These are phyloP conservation scores for Druceiella hillmani DNA, from an alignment of 2,888 invertebrate genomes.

Conservation along the genomic window DNA sequence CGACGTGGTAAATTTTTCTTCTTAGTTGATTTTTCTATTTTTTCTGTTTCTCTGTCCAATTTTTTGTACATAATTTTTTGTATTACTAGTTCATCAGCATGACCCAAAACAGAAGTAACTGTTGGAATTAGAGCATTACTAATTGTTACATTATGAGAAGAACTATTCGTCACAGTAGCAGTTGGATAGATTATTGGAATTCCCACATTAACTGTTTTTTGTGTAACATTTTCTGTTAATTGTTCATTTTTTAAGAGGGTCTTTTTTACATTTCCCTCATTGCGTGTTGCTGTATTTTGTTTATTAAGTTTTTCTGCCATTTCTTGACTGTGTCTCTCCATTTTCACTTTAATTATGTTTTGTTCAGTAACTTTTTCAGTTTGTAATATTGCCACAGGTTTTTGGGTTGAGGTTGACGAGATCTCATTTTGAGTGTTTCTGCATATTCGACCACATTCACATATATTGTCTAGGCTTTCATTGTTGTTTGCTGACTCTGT, in stretches of 20 bases:
- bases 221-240: slow-evolving; percentile 16
- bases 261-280: slow-evolving; percentile 3
- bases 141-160: too few relatives aligned
- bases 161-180: too few relatives aligned
- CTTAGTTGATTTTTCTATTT: slow-evolving; percentile 24
- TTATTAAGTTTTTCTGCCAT: slow-evolving; percentile 32
- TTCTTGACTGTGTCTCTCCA: too few relatives aligned
- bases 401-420: background rate
- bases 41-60: slow-evolving; percentile 33
- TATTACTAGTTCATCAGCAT: slow-evolving; percentile 34
- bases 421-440: slow-evolving; percentile 40
- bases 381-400: too few relatives aligned
- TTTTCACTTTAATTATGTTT: too few relatives aligned
- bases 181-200: too few relatives aligned
- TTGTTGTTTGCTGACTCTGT: slow-evolving; percentile 46
- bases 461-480: slow-evolving; percentile 46
- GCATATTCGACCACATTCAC: slow-evolving; percentile 50
- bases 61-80: slow-evolving; percentile 31
- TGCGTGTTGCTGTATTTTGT: slow-evolving; percentile 18
- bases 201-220: slow-evolving; percentile 16
- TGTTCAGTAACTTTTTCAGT: too few relatives aligned
- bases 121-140: too few relatives aligned
- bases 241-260: slow-evolving; percentile 7
- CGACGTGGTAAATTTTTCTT: slow-evolving; percentile 41
- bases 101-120: too few relatives aligned